A percentile compares a stretch with the other conserved stretches of the same genome.
phyloP scores from a whole-genome alignment of 2,113 vertebrate species.

The Anhinga anhinga region DNA sequence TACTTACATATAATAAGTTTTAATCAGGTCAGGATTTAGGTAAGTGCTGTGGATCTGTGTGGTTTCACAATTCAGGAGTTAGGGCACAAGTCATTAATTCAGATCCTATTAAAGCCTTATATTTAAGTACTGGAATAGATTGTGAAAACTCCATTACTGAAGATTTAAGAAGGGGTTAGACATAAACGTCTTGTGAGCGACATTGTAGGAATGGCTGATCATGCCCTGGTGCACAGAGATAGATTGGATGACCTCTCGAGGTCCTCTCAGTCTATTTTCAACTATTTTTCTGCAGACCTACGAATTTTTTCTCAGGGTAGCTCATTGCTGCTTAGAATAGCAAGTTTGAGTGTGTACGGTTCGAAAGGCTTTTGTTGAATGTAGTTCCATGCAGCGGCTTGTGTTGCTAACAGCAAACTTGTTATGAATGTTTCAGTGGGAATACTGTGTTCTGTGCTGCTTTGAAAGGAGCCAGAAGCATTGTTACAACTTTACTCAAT shows the following conservation, averaged over 20 bases:
- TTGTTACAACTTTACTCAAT: not conserved
- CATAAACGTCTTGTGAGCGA: not conserved
- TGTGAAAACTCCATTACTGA: not conserved
- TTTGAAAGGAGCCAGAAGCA: not conserved
- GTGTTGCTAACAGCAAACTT: not conserved
- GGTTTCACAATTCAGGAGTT: slow-evolving; percentile 8
- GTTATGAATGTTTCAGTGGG: not conserved
- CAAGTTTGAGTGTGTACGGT: not conserved
- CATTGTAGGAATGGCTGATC: not conserved
- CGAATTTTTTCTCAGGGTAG: not conserved
- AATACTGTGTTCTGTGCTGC: not conserved
- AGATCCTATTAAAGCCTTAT: slow-evolving; percentile 32
- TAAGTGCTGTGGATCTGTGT: not conserved
- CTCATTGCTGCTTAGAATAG: not conserved
- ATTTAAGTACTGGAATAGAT: slow-evolving; percentile 35
- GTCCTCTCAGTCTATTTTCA: not conserved
- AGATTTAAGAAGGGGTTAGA: not conserved
- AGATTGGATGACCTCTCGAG: not conserved
- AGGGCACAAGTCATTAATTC: slow-evolving; percentile 10
- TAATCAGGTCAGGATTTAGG: slow-evolving; percentile 41
- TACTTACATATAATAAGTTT: not conserved
- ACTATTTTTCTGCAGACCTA: not conserved
- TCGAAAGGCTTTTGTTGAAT: not conserved
- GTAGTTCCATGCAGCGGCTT: fast-evolving
- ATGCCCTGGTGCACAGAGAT: not conserved